Evolutionary conservation across 2,888 invertebrate species (phyloP).

Genomic region (Crioceris asparagi): DNA sequence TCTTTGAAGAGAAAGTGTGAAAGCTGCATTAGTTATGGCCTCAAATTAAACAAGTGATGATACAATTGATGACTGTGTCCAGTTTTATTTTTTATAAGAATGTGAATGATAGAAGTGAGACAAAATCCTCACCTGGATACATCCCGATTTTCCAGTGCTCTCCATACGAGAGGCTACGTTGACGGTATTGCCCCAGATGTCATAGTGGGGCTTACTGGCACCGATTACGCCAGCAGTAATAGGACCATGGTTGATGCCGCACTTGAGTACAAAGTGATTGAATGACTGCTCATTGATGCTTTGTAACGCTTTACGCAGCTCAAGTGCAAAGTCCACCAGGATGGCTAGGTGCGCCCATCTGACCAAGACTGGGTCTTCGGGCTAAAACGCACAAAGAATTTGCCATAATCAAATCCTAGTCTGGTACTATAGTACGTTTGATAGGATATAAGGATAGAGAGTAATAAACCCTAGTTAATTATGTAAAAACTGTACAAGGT

Average conservation of each 20-base stretch:
- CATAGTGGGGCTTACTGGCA: constrained; percentile 89
- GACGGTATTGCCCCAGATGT: constrained; percentile 95
- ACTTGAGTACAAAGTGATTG: constrained; percentile 86
- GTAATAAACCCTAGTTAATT: too few relatives aligned
- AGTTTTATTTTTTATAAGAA: too few relatives aligned
- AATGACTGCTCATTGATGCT: constrained; percentile 91
- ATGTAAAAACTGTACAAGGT: too few relatives aligned
- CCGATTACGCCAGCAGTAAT: constrained; percentile 94
- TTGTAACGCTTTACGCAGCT: constrained; percentile 80
- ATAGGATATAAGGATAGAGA: too few relatives aligned
- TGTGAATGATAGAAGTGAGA: too few relatives aligned
- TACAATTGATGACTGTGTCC: neutral
- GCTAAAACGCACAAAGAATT: too few relatives aligned
- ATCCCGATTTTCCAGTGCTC: constrained; percentile 91
- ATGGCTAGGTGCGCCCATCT: constrained; percentile 78
- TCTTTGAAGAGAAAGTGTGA: neutral
- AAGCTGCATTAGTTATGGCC: neutral
- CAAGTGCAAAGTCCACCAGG: constrained; percentile 82
- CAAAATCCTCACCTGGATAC: constrained; percentile 78
- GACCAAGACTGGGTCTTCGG: constrained; percentile 59
- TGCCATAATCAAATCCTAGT: too few relatives aligned
- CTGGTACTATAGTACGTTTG: too few relatives aligned
- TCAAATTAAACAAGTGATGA: neutral
- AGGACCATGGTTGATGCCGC: constrained; percentile 93
- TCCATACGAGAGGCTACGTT: constrained; percentile 98